Evolutionary conservation across 2,888 invertebrate species (phyloP).

Genomic region (Geophilus truncorum): DNA sequence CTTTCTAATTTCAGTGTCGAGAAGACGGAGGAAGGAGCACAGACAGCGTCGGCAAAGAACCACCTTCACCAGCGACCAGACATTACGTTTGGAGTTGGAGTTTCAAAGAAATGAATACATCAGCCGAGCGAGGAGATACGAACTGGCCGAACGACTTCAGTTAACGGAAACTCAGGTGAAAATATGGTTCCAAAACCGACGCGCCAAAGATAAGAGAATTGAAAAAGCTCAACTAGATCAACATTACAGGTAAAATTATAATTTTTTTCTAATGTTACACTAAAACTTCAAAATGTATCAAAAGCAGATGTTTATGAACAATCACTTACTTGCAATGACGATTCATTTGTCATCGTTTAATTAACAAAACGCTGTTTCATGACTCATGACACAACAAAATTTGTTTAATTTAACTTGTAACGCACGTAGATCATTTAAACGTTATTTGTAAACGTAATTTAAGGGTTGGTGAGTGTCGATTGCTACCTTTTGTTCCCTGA

Average conservation of each 20-base stretch:
- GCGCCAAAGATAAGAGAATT: conserved; percentile 93
- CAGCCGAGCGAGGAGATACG: conserved; percentile 74
- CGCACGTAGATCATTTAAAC: too few species aligned
- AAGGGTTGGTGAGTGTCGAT: background rate
- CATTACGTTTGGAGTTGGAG: conserved; percentile 80
- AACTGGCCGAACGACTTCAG: conserved; percentile 64
- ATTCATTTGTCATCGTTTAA: background rate
- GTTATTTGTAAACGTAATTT: background rate
- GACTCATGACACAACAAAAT: background rate
- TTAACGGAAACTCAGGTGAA: conserved; percentile 76
- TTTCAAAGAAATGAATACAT: conserved; percentile 90
- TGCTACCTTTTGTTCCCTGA: background rate
- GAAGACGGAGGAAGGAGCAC: conserved; percentile 78
- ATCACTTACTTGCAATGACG: too few species aligned
- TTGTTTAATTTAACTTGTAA: too few species aligned
- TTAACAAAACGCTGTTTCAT: background rate
- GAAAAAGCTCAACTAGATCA: conserved; percentile 94
- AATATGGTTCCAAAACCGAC: conserved; percentile 90
- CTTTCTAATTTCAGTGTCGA: conserved; percentile 61
- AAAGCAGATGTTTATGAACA: background rate
- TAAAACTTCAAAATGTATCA: too few species aligned
- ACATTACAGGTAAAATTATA: conserved; percentile 69
- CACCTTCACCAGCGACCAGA: conserved; percentile 91
- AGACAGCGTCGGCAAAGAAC: conserved; percentile 84
- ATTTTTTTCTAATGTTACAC: background rate